Evolutionary conservation across 2,113 vertebrate genomes (phyloP).

Genomic region (Rhinopomastus cyanomelas): DNA sequence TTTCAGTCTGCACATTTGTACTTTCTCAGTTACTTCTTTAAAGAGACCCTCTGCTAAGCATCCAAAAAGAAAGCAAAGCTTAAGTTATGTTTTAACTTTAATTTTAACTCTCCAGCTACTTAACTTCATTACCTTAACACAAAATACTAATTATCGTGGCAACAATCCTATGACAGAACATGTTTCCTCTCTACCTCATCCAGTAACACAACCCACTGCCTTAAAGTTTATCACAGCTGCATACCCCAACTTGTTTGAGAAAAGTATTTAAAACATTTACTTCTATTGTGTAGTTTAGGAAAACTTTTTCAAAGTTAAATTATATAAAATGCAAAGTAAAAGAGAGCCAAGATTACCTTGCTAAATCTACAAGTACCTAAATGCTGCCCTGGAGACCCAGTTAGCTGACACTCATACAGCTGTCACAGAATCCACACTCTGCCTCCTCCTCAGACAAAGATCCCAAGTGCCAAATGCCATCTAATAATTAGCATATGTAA

Average conservation of each 20-base stretch:
- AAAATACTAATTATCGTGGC: background rate
- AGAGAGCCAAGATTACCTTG: background rate
- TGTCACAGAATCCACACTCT: constrained; percentile 61
- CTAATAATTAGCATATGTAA: constrained; percentile 78
- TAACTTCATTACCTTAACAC: background rate
- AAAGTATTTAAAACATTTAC: background rate
- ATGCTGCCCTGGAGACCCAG: constrained; percentile 48
- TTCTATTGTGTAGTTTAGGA: background rate
- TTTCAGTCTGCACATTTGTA: background rate
- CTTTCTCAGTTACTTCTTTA: background rate
- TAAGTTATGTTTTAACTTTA: background rate
- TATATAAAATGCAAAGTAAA: background rate
- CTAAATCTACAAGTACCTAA: background rate
- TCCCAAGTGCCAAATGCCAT: constrained; percentile 69
- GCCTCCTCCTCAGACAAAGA: constrained; percentile 63
- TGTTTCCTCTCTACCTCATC: background rate
- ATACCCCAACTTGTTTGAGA: background rate
- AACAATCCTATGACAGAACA: background rate
- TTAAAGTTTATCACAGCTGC: background rate
- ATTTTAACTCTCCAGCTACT: background rate
- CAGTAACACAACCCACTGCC: background rate
- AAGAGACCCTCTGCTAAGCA: background rate
- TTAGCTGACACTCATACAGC: constrained; percentile 74
- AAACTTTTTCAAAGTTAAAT: background rate
- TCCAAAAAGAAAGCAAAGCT: background rate